Base-by-base conservation (phyloP, 2,888 invertebrate genomes). In the Drosophila anomalipes region DNA sequence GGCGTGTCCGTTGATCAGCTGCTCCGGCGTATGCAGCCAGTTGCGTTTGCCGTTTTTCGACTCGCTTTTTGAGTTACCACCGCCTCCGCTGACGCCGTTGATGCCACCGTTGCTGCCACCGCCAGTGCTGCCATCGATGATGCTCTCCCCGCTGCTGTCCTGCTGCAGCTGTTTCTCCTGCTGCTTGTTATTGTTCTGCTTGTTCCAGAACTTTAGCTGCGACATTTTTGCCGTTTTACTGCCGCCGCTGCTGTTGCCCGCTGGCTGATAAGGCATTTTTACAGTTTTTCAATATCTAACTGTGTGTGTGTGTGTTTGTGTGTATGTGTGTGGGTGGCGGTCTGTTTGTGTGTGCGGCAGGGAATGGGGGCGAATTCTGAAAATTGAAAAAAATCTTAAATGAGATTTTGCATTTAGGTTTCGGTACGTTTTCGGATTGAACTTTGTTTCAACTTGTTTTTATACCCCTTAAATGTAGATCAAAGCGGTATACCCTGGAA, bases 21-120 rank as follows among this genome's bases (percentile, higher is more conserved):
- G 96, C 93, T 99, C 99, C 56, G 98, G 97, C 67, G 98, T 96
- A 94, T 99, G 99, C 80, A 98, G 96, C 99, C 99, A 99, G 94
- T 96, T 96, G 89, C 95, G 94, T 90, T 94, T 95, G 73, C 90
- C 91, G 77, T 89, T 93, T 79, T 93, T 92, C 33, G 90, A 83
- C 51, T 92, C 93, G 93, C 90, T 83, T 76, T 95, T 94, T 56
- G 90, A 70, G 56, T 80, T 89, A 63, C 81, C 82, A 70, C 79
- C 87, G 78, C 84, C 94, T 93, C 88, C 91, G 77, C 94, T 94
- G 83, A 94, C 89, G 70, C 81, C 89, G 62, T 77, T 74, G 54
- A 32, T 68, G 51, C 41, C 94, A 94, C 83, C 94, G 94, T 91
- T 92, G 70, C 94, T 94, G 81, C 94, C 90, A 68, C 91, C 94